Base-by-base conservation (phyloP, 1,140 invertebrate species). In the Drosophila kepulauana region DNA sequence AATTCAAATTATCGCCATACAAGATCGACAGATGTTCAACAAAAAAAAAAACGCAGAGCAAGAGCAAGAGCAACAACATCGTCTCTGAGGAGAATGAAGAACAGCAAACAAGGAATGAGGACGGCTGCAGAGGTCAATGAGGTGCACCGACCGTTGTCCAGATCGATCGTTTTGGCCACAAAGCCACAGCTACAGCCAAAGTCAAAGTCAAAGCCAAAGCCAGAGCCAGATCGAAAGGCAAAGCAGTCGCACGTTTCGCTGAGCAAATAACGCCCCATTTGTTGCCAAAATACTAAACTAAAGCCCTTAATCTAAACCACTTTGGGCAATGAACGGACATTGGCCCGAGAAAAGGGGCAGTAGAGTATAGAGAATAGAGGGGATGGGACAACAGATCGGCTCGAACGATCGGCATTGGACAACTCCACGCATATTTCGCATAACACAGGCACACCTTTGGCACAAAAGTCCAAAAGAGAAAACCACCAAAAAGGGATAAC, bases 281-380 rank as follows among this genome's bases (percentile, higher is more conserved):
- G 56, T 64, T 67, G 66, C 43, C 73, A 62, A 78, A 80, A 89
- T 61, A 71, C 67, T 81, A 81, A 68, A 56, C 75, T 79, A 79
- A 89, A 90, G 81, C 85, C 85, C 82, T 89, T 89, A 89, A 89
- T 89, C 86, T 89, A 89, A 89, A 89, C 81, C 86, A 89, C 86
- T 89, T 89, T 85, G 85, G 81, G 86, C 85, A 78, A 79, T 78
- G 81, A 61, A 48, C 30, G 57, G 11, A 30, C 35, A 49, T 25
- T 25, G 20, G 20, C 20, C 20, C 20, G 20, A 25, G 20, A 4
- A 25, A 25, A 13, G 10, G 46, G 20, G 15, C 13, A 25, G 7
- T 38, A 43, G 64, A 43, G 33, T 6, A 52, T 41, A 59, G 64
- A 43, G 33, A 4, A 52, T 41, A 59, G 62, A 20, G 30, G 11